Base-by-base conservation (phyloP, 1,140 invertebrate genomes). In the Mercenaria mercenaria region DNA sequence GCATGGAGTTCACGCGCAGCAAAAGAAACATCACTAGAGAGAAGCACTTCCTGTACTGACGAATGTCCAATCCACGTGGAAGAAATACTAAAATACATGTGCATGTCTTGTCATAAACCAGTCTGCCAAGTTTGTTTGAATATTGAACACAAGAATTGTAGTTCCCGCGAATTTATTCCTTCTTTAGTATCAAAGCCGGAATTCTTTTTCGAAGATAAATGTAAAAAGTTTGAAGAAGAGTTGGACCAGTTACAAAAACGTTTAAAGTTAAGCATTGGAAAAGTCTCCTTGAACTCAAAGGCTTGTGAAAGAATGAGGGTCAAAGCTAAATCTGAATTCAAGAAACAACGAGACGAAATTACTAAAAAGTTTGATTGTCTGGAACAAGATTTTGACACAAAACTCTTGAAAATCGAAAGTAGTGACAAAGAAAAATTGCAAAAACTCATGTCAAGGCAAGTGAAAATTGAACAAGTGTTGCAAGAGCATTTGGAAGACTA, bases 161-260 rank as follows among this genome's bases (percentile, higher is more conserved):
- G n/a, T 29, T 1, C 15, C 11, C 50, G 23, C 15, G 41, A 59
- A 34, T 37, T 10, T 37, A 43, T 59, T 10, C 41, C 56, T 10
- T 61, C 34, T 59, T 26, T 81, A 8, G 59, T 59, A 23, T 6
- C 29, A 37, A 23, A 59, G 18, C 50, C 50, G 29, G 59, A 64
- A n/a, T 64, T 64, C 26, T 8, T 0, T 8, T 64, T 64, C 26
- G 59, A 29, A 8, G 26, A 64, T 0, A 64, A 64, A 29, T 64
- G 26, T 26, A 81, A n/a, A 37, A 61, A 34, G n/a, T 52, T 81
- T 61, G 41, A 80, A 81, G 37, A 32, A 37, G 79, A 80, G n/a
- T 4, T 80, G 11, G 59, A 64, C 15, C n/a, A 64, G n/a, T 29
- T 64, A 11, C 6, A 64, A n/a, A 29, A 26, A 26, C 59, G 59